Base-by-base conservation (phyloP, 2,888 invertebrate species). In the Apotomis capreana region DNA sequence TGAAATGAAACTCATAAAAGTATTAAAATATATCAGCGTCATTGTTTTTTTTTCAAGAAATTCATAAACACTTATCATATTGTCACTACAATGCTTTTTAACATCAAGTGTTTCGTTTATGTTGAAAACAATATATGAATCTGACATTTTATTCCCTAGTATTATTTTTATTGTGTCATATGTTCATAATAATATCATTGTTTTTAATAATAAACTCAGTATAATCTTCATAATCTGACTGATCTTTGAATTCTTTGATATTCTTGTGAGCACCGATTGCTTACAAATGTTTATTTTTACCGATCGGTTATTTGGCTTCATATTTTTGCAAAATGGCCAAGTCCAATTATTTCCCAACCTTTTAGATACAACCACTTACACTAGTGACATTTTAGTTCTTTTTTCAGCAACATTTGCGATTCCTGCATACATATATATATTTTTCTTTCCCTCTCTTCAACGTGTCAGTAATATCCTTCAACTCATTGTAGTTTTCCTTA, bases 171-270 rank as follows among this genome's bases (percentile, higher is more conserved):
- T 63, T 58, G 59, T 68, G 69, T 44, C 69, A 62, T 46, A 57
- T 63, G 51, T 44, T 63, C 51, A 60, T 26, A 26, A 63, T 57
- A 62, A 69, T 63, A 46, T 15, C 57, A 69, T 63, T 69, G 62
- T 69, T 69, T 44, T 12, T 51, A 51, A n/a, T 63, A 63, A 69
- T 58, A 52, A 52, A 58, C 52, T 57, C 37, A 13, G 4, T 15
- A 8, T 15, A 36, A 59, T 40, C 26, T 44, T 68, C 60, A 62
- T 62, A 62, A 51, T 44, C 51, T 36, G n/a, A 62, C n/a, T 51
- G 5, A 62, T 36, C 12, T 51, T 37, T 51, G 37, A 36, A 57
- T 62, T 37, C 4, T 36, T n/a, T 37, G 4, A 3, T 62, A n/a
- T 62, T 52, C 9, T 4, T 37, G 51, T 13, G 55, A n/a, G 55